phyloP scores from a whole-genome alignment of 1,140 invertebrate genomes.

The Drosophila funebris region DNA sequence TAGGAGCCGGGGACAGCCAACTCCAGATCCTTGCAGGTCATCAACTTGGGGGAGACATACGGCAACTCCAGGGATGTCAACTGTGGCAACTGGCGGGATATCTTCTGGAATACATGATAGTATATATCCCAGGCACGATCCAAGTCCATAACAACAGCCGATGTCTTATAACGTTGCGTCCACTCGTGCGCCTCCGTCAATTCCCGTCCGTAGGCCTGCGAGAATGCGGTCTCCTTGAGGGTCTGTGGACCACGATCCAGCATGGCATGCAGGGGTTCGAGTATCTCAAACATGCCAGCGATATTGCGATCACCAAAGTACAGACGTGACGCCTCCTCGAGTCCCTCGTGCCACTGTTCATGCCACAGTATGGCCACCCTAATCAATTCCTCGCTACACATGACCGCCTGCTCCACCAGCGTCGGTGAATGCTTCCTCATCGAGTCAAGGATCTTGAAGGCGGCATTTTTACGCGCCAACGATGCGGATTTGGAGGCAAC shows the following conservation, averaged over 20 bases:
- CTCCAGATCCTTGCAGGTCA: slow-evolving; percentile 95
- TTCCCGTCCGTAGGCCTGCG: slow-evolving; percentile 97
- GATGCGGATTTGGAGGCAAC: slow-evolving; percentile 98
- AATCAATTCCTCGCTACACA: slow-evolving; percentile 98
- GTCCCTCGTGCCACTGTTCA: slow-evolving; percentile 99
- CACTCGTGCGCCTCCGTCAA: slow-evolving; percentile 96
- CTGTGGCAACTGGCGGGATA: slow-evolving; percentile 96
- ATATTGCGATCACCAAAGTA: slow-evolving; percentile 98
- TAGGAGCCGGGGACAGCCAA: slow-evolving; percentile 98
- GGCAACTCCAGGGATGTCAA: slow-evolving; percentile 95
- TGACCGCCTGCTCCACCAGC: slow-evolving; percentile 96
- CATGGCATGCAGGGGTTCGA: slow-evolving; percentile 97
- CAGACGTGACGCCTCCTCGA: slow-evolving; percentile 98
- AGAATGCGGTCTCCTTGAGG: slow-evolving; percentile 98
- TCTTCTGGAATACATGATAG: slow-evolving; percentile 98
- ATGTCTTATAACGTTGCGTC: slow-evolving; percentile 94
- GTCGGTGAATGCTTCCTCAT: slow-evolving; percentile 97
- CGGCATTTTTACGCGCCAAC: slow-evolving; percentile 92
- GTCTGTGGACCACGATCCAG: slow-evolving; percentile 97
- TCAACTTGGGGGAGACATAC: slow-evolving; percentile 94
- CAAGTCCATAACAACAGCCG: slow-evolving; percentile 94
- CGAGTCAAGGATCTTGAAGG: slow-evolving; percentile 96
- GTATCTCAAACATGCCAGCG: slow-evolving; percentile 96
- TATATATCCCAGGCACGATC: slow-evolving; percentile 99
- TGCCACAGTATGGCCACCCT: slow-evolving; percentile 99